Evolutionary conservation across 2,797 vertebrate genomes (phyloP).

Genomic region (Poeciliopsis gracilis): DNA sequence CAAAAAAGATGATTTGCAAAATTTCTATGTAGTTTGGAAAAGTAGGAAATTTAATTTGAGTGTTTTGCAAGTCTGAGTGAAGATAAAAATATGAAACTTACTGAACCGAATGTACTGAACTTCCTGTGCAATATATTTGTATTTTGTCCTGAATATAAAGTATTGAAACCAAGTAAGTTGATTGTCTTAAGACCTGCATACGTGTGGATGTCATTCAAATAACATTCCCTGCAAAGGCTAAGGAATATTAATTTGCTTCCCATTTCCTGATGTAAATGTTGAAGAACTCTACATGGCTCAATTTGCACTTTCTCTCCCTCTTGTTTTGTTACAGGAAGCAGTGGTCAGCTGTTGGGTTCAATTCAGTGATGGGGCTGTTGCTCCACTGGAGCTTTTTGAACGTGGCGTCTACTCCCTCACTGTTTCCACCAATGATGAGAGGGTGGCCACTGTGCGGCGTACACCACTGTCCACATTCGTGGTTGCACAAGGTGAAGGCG

Average conservation of each 20-base stretch:
- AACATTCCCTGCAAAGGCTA: neutral
- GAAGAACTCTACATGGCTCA: conserved; percentile 3
- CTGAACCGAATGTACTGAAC: neutral
- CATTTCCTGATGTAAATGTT: conserved; percentile 32
- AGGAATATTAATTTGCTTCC: conserved; percentile 33
- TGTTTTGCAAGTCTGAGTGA: neutral
- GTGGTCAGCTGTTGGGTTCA: conserved; percentile 92
- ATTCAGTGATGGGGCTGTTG: conserved; percentile 90
- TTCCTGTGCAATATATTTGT: neutral
- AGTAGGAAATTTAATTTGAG: neutral
- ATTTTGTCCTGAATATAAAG: neutral
- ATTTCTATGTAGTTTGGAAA: conserved; percentile 27
- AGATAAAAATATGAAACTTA: neutral
- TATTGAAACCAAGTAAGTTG: neutral
- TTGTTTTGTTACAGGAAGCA: conserved; percentile 84
- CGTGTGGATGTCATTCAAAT: neutral
- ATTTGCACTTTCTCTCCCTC: conserved; percentile 6
- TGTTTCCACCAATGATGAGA: conserved; percentile 86
- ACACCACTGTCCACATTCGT: conserved; percentile 84
- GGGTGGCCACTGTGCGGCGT: conserved; percentile 85
- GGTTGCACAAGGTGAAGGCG: conserved; percentile 81
- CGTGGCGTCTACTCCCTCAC: conserved; percentile 85
- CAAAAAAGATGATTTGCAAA: conserved; percentile 10
- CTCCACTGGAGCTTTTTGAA: conserved; percentile 89
- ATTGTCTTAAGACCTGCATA: neutral